Evolutionary conservation across 2,888 invertebrate genomes (phyloP).

Genomic region (Andricus curvator): DNA sequence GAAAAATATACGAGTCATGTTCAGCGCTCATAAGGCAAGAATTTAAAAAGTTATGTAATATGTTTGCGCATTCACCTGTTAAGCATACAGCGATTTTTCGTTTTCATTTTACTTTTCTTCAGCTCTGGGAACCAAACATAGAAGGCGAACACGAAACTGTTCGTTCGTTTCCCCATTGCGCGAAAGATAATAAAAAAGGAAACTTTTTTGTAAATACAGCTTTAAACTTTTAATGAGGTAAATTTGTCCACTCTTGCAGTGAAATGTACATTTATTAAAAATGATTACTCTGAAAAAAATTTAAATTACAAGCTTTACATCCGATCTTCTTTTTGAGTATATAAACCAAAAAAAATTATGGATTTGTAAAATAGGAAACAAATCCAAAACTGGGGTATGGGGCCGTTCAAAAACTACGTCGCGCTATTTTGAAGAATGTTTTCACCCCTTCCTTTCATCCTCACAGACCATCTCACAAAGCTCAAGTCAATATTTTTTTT

Average conservation of each 20-base stretch:
- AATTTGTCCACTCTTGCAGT: neutral
- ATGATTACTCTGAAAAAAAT: neutral
- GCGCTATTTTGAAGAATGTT: no score
- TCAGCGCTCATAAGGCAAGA: conserved; percentile 13
- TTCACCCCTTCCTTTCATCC: no score
- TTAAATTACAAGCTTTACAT: no score
- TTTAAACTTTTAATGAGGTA: neutral
- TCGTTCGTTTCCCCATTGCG: neutral
- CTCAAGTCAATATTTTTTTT: no score
- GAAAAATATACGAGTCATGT: conserved; percentile 15
- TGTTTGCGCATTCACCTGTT: conserved; percentile 11
- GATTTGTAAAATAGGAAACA: no score
- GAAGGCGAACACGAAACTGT: neutral
- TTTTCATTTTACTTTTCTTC: conserved; percentile 12
- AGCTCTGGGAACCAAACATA: neutral
- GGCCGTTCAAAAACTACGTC: no score
- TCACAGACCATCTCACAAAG: no score
- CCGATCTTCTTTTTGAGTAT: no score
- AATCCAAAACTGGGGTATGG: no score
- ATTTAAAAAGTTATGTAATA: conserved; percentile 22
- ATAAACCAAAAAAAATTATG: no score
- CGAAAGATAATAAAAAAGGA: neutral
- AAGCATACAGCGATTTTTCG: conserved; percentile 1
- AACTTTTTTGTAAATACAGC: neutral
- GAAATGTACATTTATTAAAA: neutral